Evolutionary conservation across 2,797 vertebrate genomes (phyloP).

Genomic region (Meriones psammophilus): DNA sequence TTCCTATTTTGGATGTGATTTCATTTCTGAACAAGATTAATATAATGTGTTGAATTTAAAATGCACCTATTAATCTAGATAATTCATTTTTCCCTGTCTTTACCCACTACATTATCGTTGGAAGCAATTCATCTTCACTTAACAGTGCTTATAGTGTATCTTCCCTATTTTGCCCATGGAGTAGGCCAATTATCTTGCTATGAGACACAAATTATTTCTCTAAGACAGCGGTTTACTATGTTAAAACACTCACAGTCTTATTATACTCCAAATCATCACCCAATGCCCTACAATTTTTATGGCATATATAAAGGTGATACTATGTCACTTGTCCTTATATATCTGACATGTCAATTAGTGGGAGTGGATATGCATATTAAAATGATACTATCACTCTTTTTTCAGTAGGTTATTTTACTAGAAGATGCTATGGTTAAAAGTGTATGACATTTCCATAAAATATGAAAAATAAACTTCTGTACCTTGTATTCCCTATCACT

Average conservation of each 20-base stretch:
- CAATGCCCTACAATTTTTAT: not conserved
- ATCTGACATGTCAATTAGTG: not conserved
- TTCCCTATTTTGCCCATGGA: not conserved
- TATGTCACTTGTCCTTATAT: not conserved
- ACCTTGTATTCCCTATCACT: not conserved
- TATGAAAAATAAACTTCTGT: not conserved
- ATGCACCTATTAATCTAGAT: slow-evolving; percentile 31
- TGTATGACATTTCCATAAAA: not conserved
- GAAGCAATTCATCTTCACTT: slow-evolving; percentile 9
- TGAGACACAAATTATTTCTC: slow-evolving; percentile 12
- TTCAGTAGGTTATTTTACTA: not conserved
- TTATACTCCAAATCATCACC: not conserved
- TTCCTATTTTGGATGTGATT: slow-evolving; percentile 7
- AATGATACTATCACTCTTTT: not conserved
- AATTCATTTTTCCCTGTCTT: not conserved
- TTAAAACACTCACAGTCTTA: not conserved
- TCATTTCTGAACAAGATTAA: slow-evolving; percentile 39
- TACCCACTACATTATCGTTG: not conserved
- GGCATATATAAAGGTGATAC: not conserved
- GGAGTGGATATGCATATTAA: not conserved
- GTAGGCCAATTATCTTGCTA: not conserved
- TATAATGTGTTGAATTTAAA: not conserved
- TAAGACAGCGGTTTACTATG: not conserved
- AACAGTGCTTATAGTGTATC: not conserved
- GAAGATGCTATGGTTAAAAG: not conserved